Evolutionary conservation across 92 coral and sea anemone genomes (phyloP), one percentile per base, ranked within the genome.

Genomic region (Porites rus): DNA sequence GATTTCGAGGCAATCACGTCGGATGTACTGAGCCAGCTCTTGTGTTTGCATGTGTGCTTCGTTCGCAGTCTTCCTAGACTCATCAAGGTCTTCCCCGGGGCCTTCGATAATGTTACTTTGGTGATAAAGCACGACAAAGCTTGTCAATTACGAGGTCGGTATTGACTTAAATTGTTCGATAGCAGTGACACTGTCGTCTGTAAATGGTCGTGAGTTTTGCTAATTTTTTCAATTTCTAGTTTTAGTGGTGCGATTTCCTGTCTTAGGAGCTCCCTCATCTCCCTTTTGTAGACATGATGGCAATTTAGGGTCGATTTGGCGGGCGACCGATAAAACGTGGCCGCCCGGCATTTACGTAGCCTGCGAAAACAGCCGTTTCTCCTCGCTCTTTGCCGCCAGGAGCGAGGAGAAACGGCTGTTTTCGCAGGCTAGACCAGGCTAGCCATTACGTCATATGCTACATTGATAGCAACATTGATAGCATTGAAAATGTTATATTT

Each of bases 201-300:
- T 18, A 20, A 52, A 16, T 66, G 24, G 67, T 67, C 90, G 17
- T 78, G 66, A 9, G 31, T 86, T 10, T 65, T 6, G 52, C 80
- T 43, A 14, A 86, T 59, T 16, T 61, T 86, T 8, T 86, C 80
- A 19, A 86, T 61, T 31, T 69, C 71, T 18, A 54, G 19, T 24
- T 86, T 79, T 4, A 61, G 25, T 7, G 90, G 86, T 6, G 69
- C 68, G 13, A 70, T 58, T 69, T 86, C 90, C 18, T 61, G 10
- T 70, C 71, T 79, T 69, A 86, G 52, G 12, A 86, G 63, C 19
- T 86, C 73, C 90, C 71, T 54, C 31, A 28, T 28, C 31, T 28
- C 31, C 31, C 31, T 0, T 28, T 28, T 2, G 31, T 28, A 28
- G 4, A 2, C 31, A 28, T 28, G 31, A 0, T 28, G 4, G 4